A percentile compares a stretch with the other conserved stretches of the same genome.
phyloP scores from a whole-genome alignment of 2,113 vertebrate genomes.

The Gasterosteus nipponicus region DNA sequence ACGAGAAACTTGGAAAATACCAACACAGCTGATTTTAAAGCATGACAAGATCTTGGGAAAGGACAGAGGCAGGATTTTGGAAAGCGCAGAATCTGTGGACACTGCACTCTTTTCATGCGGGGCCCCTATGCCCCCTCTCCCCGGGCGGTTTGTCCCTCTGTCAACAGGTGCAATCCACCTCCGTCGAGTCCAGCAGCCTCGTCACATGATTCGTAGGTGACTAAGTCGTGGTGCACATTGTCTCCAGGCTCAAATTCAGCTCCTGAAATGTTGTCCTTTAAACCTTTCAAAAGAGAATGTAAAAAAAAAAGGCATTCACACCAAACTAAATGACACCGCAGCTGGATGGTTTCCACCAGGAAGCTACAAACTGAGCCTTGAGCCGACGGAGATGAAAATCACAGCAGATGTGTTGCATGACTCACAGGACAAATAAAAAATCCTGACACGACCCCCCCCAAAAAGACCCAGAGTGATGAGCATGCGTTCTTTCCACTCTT shows the following conservation, averaged over 20 bases:
- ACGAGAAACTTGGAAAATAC: conserved; percentile 64
- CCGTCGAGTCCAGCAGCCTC: neutral
- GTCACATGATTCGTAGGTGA: neutral
- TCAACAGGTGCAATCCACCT: conserved; percentile 61
- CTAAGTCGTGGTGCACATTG: neutral
- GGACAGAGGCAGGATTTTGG: conserved; percentile 20
- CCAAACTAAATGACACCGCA: conserved; percentile 7
- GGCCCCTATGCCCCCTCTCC: conserved; percentile 50
- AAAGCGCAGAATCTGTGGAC: conserved; percentile 44
- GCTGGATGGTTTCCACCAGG: neutral
- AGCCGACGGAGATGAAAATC: conserved; percentile 32
- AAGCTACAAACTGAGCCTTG: neutral
- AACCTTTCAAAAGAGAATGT: neutral
- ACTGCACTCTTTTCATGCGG: conserved; percentile 57
- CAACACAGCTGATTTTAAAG: conserved; percentile 63
- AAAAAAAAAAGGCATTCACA: neutral
- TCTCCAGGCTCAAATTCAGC: neutral
- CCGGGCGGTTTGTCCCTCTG: conserved; percentile 36
- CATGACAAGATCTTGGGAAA: conserved; percentile 66
- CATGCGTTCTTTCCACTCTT: no score
- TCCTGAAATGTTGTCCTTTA: neutral
- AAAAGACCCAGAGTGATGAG: conserved; percentile 2
- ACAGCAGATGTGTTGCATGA: conserved; percentile 35
- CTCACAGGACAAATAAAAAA: conserved; percentile 33
- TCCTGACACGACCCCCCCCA: conserved; percentile 5